phyloP scores from a whole-genome alignment of 2,888 invertebrate species.

The Galeruca laticollis region DNA sequence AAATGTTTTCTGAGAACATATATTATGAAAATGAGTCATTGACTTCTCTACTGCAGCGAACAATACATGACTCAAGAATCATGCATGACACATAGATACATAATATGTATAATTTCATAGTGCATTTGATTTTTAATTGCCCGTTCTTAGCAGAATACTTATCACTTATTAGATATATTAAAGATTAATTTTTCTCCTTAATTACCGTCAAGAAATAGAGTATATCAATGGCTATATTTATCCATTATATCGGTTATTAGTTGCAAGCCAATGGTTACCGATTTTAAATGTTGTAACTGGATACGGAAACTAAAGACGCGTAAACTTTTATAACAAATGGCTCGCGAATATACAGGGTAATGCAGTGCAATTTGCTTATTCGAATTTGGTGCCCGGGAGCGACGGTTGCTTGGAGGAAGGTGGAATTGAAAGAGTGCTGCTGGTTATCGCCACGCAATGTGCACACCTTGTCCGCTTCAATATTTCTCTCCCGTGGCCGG shows the following conservation, averaged over 20 bases:
- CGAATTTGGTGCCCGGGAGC: no score
- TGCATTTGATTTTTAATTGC: not conserved
- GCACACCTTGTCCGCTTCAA: no score
- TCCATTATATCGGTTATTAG: not conserved
- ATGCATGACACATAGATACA: conserved; percentile 9
- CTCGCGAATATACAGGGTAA: no score
- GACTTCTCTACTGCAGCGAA: not conserved
- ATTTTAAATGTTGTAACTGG: no score
- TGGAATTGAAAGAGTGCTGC: no score
- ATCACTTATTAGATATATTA: not conserved
- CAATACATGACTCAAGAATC: conserved; percentile 8
- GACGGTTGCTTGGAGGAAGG: no score
- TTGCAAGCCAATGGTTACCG: not conserved
- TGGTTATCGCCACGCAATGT: no score
- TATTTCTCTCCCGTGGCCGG: no score
- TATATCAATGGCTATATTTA: not conserved
- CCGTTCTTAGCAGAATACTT: not conserved
- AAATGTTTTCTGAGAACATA: not conserved
- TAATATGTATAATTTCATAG: conserved; percentile 1
- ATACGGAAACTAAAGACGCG: no score
- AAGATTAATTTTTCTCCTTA: not conserved
- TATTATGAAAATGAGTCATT: conserved; percentile 9
- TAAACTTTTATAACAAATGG: no score
- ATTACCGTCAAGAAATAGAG: conserved; percentile 1
- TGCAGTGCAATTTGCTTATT: no score